Evolutionary conservation across 1,140 invertebrate genomes (phyloP), one percentile per base, ranked within the genome.

Genomic region (Eueides isabella): DNA sequence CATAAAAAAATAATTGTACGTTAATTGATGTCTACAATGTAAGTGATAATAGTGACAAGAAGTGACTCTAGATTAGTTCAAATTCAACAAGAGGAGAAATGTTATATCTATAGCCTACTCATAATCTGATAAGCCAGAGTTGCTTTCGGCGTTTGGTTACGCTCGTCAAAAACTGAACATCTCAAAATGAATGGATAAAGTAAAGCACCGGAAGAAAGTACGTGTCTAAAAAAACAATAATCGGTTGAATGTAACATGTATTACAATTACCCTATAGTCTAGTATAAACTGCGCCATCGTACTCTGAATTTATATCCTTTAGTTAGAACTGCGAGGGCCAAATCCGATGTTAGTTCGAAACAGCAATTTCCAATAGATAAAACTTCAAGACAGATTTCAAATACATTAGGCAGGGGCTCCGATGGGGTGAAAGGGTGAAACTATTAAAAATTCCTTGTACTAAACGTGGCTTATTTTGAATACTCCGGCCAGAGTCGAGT

Each of bases 301-400:
- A 86, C 78, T 68, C 28, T 74, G 85, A 87, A 90, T 91, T 90
- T 92, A 92, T 91, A 87, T 86, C 88, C 85, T 81, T 81, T 91
- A 92, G 85, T 89, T 90, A 92, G 88, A 90, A 92, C 80, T 88
- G 85, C 82, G 85, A 85, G 81, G 48, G 48, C 61, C 61, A 63
- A 63, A 63, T 63, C 82, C 82, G 88, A 89, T 85, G 83, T 81
- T 86, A 87, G 88, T 91, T 92, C 71, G 75, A 88, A 92, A 91
- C 87, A 92, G 90, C 87, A 91, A 90, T 93, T 92, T 88, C 85
- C 89, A 89, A 92, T 90, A 90, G 86, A 92, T 90, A 92, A 88
- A 91, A 80, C 86, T 70, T 77, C 79, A 82, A 89, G 89, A 92
- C 88, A 91, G 91, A 92, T 92, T 91, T 81, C 83, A 92, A 92